Conservation (phyloP, 2,797 vertebrate species). For the Erpetoichthys calabaricus region DNA sequence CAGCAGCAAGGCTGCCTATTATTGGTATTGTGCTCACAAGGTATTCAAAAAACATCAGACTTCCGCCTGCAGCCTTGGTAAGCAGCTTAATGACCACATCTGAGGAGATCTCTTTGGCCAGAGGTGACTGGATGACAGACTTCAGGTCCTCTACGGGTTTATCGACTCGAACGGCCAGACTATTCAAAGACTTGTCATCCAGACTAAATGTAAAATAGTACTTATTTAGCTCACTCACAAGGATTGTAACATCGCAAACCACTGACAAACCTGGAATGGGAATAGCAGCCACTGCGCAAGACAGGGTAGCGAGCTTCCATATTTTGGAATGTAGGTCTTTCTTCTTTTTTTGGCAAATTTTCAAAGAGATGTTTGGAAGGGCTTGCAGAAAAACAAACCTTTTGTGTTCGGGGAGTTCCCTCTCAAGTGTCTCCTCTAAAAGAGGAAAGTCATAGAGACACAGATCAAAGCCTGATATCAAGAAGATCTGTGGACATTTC, state of each 20-base stretch:
- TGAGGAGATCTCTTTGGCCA: constrained; percentile 22
- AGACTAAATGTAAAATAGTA: constrained; percentile 42
- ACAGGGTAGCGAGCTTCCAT: constrained; percentile 32
- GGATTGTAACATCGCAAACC: constrained; percentile 30
- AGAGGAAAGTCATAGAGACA: constrained; percentile 36
- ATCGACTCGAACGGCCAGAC: constrained; percentile 32
- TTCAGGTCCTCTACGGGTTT: constrained; percentile 36
- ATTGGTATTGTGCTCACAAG: constrained; percentile 21
- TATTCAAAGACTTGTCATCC: constrained; percentile 36
- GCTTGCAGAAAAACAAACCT: constrained; percentile 31
- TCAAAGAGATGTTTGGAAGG: constrained; percentile 23
- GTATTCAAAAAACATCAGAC: constrained; percentile 18
- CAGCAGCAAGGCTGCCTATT: constrained; percentile 30
- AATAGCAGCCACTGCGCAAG: constrained; percentile 25
- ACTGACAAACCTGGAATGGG: constrained; percentile 29
- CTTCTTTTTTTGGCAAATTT: constrained; percentile 35
- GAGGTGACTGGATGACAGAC: constrained; percentile 16
- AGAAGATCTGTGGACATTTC: constrained; percentile 36
- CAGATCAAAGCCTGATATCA: constrained; percentile 32
- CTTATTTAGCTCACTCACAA: constrained; percentile 27
- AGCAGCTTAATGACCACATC: constrained; percentile 28
- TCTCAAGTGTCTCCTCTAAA: constrained; percentile 40
- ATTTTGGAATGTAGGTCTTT: constrained; percentile 28
- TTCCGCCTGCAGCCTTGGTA: constrained; percentile 18
- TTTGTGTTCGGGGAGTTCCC: constrained; percentile 40